Evolutionary conservation across 2,888 invertebrate genomes (phyloP).

Genomic region (Bugulina stolonifera): DNA sequence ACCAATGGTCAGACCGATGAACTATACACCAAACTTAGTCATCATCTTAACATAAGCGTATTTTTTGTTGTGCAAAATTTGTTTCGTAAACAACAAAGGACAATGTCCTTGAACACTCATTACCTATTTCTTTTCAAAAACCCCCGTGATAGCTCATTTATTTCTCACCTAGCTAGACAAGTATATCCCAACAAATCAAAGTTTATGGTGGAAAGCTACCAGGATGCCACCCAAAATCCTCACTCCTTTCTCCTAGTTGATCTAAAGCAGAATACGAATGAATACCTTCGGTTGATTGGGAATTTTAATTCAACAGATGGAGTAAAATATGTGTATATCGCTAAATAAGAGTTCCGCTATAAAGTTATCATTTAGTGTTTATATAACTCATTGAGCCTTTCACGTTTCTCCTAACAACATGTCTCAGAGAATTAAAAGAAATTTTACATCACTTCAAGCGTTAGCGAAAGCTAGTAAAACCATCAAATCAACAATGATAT

Average conservation of each 20-base stretch:
- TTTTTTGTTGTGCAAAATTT: slow-evolving; percentile 7
- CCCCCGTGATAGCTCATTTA: background rate
- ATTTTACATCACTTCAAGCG: too few relatives aligned
- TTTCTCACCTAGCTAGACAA: background rate
- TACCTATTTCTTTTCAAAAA: slow-evolving; percentile 8
- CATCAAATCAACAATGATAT: background rate
- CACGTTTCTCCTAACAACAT: too few relatives aligned
- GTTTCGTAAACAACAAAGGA: background rate
- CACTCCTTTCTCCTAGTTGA: background rate
- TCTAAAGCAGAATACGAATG: background rate
- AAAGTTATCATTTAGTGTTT: too few relatives aligned
- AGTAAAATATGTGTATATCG: too few relatives aligned
- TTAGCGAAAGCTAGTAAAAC: background rate
- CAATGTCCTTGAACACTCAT: slow-evolving; percentile 8
- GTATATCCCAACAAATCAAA: background rate
- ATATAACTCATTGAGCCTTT: too few relatives aligned
- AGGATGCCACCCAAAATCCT: background rate
- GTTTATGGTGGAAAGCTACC: background rate
- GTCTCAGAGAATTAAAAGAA: too few relatives aligned
- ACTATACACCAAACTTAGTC: slow-evolving; percentile 1
- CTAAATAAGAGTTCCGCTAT: too few relatives aligned
- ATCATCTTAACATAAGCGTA: slow-evolving; percentile 1
- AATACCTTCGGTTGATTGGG: background rate
- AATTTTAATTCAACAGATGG: background rate
- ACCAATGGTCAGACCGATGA: background rate